phyloP scores from a whole-genome alignment of 2,113 vertebrate species.

The Seriola rivoliana region DNA sequence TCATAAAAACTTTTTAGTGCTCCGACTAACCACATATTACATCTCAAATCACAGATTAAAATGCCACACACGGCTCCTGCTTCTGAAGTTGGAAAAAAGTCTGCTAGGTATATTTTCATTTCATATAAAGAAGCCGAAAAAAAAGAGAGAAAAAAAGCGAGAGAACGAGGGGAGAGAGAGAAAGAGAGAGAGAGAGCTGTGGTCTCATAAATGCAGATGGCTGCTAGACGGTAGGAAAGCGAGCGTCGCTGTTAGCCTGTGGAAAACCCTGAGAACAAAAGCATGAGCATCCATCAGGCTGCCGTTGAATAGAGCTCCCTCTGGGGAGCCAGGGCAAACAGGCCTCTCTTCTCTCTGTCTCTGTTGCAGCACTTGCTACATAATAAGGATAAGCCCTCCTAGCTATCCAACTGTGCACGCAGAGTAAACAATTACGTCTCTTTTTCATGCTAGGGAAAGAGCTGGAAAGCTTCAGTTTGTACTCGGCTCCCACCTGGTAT shows the following conservation, averaged over 20 bases:
- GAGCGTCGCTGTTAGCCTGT: conserved; percentile 47
- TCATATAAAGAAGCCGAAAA: conserved; percentile 35
- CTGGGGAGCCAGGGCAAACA: conserved; percentile 70
- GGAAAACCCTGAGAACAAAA: conserved; percentile 77
- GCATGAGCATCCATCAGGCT: conserved; percentile 75
- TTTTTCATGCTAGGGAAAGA: conserved; percentile 61
- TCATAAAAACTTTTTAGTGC: conserved; percentile 47
- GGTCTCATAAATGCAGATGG: conserved; percentile 66
- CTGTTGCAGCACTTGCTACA: conserved; percentile 59
- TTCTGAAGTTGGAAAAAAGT: conserved; percentile 31
- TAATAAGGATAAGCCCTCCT: conserved; percentile 69
- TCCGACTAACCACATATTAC: conserved; percentile 26
- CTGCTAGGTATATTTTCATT: conserved; percentile 49
- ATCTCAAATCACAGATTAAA: conserved; percentile 50
- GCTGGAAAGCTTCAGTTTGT: conserved; percentile 48
- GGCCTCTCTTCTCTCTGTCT: conserved; percentile 63
- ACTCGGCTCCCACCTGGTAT: conserved; percentile 54
- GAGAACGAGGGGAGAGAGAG: neutral
- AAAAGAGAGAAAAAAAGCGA: neutral
- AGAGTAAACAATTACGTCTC: conserved; percentile 76
- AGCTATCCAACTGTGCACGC: conserved; percentile 61
- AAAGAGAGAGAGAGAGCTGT: neutral
- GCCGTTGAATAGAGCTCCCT: conserved; percentile 62
- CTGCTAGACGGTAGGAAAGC: conserved; percentile 37
- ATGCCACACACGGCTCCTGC: conserved; percentile 31